Percentiles rank a stretch among this genome's conserved stretches.
Evolutionary conservation across 2,888 invertebrate genomes (phyloP).

Genomic region (Lacanobia wlatinum): DNA sequence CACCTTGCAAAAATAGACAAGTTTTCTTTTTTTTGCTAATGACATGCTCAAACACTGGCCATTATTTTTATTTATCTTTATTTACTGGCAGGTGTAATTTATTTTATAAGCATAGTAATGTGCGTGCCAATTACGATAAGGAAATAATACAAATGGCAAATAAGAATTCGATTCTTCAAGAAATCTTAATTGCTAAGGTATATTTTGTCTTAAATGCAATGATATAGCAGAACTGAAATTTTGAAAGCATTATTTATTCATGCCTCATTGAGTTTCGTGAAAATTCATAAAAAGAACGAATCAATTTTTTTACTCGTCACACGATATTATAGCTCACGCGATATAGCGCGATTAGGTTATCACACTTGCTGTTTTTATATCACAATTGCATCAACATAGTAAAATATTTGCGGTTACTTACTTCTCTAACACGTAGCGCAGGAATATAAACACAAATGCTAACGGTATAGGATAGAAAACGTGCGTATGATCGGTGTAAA

Average conservation of each 20-base stretch:
- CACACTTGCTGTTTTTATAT: conserved; percentile 63
- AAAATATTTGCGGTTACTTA: conserved; percentile 87
- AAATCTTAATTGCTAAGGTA: conserved; percentile 5
- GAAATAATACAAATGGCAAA: conserved; percentile 29
- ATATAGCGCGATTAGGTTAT: conserved; percentile 60
- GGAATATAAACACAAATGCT: conserved; percentile 94
- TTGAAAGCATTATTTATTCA: conserved; percentile 30
- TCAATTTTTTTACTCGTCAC: conserved; percentile 44
- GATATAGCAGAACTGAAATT: conserved; percentile 7
- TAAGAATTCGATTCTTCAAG: background rate
- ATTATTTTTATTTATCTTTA: conserved; percentile 26
- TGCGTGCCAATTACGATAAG: conserved; percentile 25
- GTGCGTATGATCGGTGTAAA: conserved; percentile 95
- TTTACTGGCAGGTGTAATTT: conserved; percentile 37
- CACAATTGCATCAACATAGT: conserved; percentile 41
- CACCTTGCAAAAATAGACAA: conserved; percentile 9
- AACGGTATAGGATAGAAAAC: conserved; percentile 95
- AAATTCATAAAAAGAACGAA: conserved; percentile 53
- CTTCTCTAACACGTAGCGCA: conserved; percentile 96
- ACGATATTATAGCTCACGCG: conserved; percentile 57
- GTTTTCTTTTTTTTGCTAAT: background rate
- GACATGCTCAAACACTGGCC: background rate
- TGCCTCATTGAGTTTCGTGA: conserved; percentile 42
- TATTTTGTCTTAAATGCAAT: background rate
- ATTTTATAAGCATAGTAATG: conserved; percentile 10